phyloP scores from a whole-genome alignment of 92 coral and sea anemone genomes.

The Palythoa caribaeorum region DNA sequence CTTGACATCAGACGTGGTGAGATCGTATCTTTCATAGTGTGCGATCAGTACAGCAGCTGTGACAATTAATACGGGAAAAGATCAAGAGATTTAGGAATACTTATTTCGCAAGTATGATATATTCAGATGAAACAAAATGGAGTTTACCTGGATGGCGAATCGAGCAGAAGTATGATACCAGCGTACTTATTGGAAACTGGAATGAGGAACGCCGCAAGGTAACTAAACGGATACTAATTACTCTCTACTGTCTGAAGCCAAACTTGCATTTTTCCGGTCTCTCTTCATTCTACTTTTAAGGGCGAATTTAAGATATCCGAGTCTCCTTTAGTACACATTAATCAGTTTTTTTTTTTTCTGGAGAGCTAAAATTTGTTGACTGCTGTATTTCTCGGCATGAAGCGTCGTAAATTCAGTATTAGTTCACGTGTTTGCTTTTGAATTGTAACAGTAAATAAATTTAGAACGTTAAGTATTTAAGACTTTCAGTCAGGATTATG shows the following conservation, averaged over 20 bases:
- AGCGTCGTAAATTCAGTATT: too few species aligned
- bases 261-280: neutral
- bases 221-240: slow-evolving; percentile 2
- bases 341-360: too few species aligned
- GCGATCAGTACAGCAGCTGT: neutral
- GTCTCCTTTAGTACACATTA: neutral
- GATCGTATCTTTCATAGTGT: neutral
- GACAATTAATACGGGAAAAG: slow-evolving; percentile 6
- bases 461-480: too few species aligned
- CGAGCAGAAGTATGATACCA: slow-evolving; percentile 82
- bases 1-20: slow-evolving; percentile 29
- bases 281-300: neutral
- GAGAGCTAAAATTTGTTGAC: too few species aligned
- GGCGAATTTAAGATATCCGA: neutral
- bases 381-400: too few species aligned
- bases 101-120: slow-evolving; percentile 59
- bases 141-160: slow-evolving; percentile 95
- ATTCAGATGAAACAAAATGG: slow-evolving; percentile 84
- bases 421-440: too few species aligned
- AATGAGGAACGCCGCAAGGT: slow-evolving; percentile 94
- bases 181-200: slow-evolving; percentile 98
- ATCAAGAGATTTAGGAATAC: neutral
- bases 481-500: too few species aligned
- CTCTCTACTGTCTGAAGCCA: slow-evolving; percentile 13
- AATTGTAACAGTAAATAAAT: too few species aligned